These are phyloP conservation scores for Dermatemys mawii DNA, from an alignment of 2,113 vertebrate genomes.

Conservation along the genomic window DNA sequence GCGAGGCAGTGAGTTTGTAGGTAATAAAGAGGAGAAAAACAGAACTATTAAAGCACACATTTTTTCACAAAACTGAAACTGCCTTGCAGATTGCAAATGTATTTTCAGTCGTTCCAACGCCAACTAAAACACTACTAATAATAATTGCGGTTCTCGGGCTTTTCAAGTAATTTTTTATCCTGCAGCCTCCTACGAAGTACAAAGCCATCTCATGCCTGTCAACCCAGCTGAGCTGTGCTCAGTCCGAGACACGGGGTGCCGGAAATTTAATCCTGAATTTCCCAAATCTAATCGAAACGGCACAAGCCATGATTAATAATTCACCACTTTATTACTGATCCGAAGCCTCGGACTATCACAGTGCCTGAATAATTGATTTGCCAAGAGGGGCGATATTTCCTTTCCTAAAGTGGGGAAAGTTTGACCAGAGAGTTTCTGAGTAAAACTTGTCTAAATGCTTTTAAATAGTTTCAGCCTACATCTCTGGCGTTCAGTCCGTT, in stretches of 20 bases:
- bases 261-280: conserved; percentile 79
- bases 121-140: conserved; percentile 66
- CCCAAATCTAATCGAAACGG: conserved; percentile 79
- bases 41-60: conserved; percentile 43
- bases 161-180: conserved; percentile 69
- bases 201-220: conserved; percentile 66
- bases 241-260: conserved; percentile 72
- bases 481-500: conserved; percentile 53
- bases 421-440: conserved; percentile 54
- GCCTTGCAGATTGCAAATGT: conserved; percentile 63
- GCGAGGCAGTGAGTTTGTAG: conserved; percentile 41
- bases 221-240: conserved; percentile 75
- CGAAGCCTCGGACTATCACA: conserved; percentile 76
- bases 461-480: conserved; percentile 58
- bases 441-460: conserved; percentile 66
- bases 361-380: conserved; percentile 79
- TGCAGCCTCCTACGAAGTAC: conserved; percentile 64
- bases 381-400: conserved; percentile 67
- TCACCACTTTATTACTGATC: conserved; percentile 80
- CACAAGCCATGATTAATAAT: conserved; percentile 79
- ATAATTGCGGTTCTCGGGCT: conserved; percentile 60
- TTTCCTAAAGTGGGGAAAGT: conserved; percentile 71
- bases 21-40: background rate
- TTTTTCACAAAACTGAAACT: conserved; percentile 60
- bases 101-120: conserved; percentile 60